These are phyloP conservation scores for Daubentonia madagascariensis DNA, from an alignment of 2,113 vertebrate genomes.

Conservation along the genomic window DNA sequence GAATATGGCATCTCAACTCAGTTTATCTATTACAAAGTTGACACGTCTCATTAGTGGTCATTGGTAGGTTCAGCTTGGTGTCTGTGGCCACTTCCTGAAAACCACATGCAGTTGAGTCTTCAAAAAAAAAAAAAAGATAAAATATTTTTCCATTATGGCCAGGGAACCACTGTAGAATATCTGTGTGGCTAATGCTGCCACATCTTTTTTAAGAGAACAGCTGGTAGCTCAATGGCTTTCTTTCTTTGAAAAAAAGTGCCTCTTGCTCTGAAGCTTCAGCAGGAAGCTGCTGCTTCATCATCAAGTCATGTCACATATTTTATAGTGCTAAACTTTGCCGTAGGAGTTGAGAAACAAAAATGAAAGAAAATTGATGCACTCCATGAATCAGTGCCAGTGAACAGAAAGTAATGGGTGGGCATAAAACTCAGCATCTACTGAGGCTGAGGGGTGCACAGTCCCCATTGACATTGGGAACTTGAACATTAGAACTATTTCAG, in stretches of 20 bases:
- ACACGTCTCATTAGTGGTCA: not conserved
- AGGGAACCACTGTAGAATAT: conserved; percentile 60
- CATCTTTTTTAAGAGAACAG: conserved; percentile 81
- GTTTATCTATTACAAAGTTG: not conserved
- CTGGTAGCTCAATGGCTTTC: conserved; percentile 82
- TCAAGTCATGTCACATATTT: conserved; percentile 83
- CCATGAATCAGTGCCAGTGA: conserved; percentile 65
- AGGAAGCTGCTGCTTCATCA: conserved; percentile 82
- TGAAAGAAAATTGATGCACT: conserved; percentile 78
- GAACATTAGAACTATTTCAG: conserved; percentile 54
- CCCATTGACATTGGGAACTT: conserved; percentile 42
- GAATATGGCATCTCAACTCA: not conserved
- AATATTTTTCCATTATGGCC: conserved; percentile 74
- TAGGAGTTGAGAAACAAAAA: conserved; percentile 81
- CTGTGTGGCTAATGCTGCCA: conserved; percentile 76
- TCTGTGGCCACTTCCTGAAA: not conserved
- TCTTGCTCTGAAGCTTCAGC: conserved; percentile 81
- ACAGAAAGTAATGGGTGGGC: conserved; percentile 69
- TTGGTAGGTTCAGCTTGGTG: not conserved
- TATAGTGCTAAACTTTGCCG: conserved; percentile 80
- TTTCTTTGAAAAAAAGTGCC: conserved; percentile 76
- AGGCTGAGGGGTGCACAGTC: conserved; percentile 33
- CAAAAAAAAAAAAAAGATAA: conserved; percentile 63
- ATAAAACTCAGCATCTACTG: conserved; percentile 69
- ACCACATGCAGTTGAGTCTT: conserved; percentile 24